phyloP scores from a whole-genome alignment of 2,113 vertebrate genomes.

The Herpetotheres cachinnans region DNA sequence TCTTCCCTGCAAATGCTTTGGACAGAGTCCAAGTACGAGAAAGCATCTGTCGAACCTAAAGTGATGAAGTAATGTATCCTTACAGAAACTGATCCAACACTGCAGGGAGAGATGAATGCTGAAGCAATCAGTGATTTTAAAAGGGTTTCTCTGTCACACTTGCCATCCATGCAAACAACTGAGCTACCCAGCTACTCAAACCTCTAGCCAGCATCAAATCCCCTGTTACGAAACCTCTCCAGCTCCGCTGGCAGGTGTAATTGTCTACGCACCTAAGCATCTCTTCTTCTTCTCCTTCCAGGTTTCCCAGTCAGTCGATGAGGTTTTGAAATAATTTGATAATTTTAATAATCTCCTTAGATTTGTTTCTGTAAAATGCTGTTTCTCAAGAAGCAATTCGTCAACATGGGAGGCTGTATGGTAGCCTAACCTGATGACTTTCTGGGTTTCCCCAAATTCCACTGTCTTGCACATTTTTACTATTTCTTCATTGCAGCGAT shows the following conservation, averaged over 20 bases:
- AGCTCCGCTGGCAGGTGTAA: background rate
- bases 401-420: fast-evolving
- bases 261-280: background rate
- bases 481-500: background rate
- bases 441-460: background rate
- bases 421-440: background rate
- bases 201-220: background rate
- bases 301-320: background rate
- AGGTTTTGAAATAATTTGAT: background rate
- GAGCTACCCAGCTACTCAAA: background rate
- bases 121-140: background rate
- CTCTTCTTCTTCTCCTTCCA: background rate
- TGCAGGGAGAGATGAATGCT: background rate
- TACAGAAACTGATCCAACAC: background rate
- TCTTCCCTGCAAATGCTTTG: background rate
- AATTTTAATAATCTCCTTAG: background rate
- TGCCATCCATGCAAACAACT: background rate
- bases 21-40: background rate
- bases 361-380: background rate
- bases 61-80: background rate
- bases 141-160: background rate
- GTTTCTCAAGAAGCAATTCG: background rate
- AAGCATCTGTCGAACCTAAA: background rate
- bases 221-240: background rate
- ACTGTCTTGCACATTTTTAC: background rate